Conservation (phyloP, 2,888 invertebrate genomes). For the Philonicus albiceps region DNA sequence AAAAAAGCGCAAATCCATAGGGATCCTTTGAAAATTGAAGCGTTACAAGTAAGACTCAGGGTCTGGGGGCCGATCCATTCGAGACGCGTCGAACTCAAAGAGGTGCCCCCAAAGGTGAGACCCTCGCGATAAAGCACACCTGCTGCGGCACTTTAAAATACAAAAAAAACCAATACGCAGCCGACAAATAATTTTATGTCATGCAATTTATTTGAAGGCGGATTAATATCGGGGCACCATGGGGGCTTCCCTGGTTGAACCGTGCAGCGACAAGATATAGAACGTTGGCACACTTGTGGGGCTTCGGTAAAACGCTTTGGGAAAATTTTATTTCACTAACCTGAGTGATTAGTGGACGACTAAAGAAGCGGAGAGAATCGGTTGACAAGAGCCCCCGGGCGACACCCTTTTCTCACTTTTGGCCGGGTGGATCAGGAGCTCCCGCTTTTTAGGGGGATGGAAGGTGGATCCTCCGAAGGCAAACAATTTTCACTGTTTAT, state of each 20-base stretch:
- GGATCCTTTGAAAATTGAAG: slow-evolving; percentile 3
- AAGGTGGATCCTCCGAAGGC: slow-evolving; percentile 39
- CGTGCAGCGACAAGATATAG: slow-evolving; percentile 35
- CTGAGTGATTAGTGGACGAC: slow-evolving; percentile 33
- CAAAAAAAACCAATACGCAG: slow-evolving; percentile 49
- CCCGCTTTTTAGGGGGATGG: not conserved
- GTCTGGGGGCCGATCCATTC: not conserved
- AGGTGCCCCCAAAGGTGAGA: slow-evolving; percentile 51
- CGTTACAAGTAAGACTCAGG: slow-evolving; percentile 6
- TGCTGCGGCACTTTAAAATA: slow-evolving; percentile 49
- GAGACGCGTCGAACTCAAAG: slow-evolving; percentile 31
- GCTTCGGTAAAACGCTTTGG: slow-evolving; percentile 47
- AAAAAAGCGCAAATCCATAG: not conserved
- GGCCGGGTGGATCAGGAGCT: not conserved
- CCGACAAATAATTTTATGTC: slow-evolving; percentile 53
- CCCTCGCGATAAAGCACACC: slow-evolving; percentile 36
- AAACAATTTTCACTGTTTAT: slow-evolving; percentile 47
- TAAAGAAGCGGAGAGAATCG: slow-evolving; percentile 33
- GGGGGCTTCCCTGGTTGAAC: slow-evolving; percentile 42
- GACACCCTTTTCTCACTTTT: not conserved
- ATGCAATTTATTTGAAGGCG: slow-evolving; percentile 54
- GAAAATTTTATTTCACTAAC: slow-evolving; percentile 44
- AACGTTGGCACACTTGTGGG: slow-evolving; percentile 47
- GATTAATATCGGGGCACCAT: slow-evolving; percentile 49
- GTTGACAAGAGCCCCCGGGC: slow-evolving; percentile 34